phyloP scores from a whole-genome alignment of 1,140 invertebrate genomes.

The Bombus consobrinus region DNA sequence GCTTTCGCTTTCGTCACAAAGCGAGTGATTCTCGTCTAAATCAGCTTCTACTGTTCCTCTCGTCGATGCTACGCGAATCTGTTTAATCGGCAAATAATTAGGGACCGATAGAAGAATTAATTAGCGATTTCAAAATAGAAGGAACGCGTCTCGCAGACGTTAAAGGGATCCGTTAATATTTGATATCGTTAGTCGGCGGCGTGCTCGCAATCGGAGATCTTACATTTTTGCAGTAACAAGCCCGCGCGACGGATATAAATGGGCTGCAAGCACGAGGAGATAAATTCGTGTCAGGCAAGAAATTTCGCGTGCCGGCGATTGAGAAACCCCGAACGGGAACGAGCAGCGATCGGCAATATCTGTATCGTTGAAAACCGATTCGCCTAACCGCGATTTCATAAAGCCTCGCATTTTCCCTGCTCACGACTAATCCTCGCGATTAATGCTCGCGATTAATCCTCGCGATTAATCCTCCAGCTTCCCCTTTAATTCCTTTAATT shows the following conservation, averaged over 20 bases:
- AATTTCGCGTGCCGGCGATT: slow-evolving; percentile 45
- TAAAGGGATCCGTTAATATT: background rate
- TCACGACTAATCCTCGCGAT: slow-evolving; percentile 7
- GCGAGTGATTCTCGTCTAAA: rapidly evolving
- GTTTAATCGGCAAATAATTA: too few relatives aligned
- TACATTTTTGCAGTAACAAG: slow-evolving; percentile 8
- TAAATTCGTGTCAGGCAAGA: slow-evolving; percentile 44
- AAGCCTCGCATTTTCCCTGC: background rate
- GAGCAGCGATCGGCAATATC: slow-evolving; percentile 26
- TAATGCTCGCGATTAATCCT: slow-evolving; percentile 5
- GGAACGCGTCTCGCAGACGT: too few relatives aligned
- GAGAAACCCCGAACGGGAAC: slow-evolving; percentile 12
- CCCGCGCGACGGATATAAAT: slow-evolving; percentile 31
- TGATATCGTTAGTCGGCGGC: background rate
- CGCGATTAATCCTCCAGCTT: background rate
- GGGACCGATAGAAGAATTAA: too few relatives aligned
- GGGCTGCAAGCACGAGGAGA: slow-evolving; percentile 10
- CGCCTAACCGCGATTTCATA: slow-evolving; percentile 26
- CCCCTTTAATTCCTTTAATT: too few relatives aligned
- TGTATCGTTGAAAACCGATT: slow-evolving; percentile 32
- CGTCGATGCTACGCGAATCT: too few relatives aligned
- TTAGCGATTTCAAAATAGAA: too few relatives aligned
- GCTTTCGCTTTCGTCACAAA: too few relatives aligned
- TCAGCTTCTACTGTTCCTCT: too few relatives aligned
- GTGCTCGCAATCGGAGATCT: slow-evolving; percentile 28